Conservation (phyloP, 2,797 vertebrate genomes). For the Molossus molossus region DNA sequence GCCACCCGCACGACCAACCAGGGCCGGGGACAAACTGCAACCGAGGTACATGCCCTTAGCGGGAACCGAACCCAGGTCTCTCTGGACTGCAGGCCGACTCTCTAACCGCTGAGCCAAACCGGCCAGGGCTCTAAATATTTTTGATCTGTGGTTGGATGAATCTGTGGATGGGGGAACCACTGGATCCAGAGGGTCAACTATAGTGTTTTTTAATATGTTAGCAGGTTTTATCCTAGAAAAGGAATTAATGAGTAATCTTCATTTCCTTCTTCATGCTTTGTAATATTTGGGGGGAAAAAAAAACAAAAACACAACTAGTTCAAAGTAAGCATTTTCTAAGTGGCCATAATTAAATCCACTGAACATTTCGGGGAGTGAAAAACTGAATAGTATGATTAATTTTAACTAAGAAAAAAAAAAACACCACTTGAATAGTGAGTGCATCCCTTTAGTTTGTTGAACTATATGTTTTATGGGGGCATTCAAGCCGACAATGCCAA, state of each 20-base stretch:
- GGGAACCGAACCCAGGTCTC: too few relatives aligned
- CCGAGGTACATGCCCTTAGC: too few relatives aligned
- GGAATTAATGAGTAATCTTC: conserved; percentile 17
- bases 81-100: too few relatives aligned
- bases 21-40: too few relatives aligned
- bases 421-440: neutral
- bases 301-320: neutral
- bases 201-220: neutral
- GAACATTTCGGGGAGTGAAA: conserved; percentile 1
- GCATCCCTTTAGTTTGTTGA: conserved; percentile 23
- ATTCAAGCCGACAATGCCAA: neutral
- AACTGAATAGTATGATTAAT: conserved; percentile 16
- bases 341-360: neutral
- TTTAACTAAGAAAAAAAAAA: neutral
- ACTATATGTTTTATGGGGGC: neutral
- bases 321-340: conserved; percentile 56
- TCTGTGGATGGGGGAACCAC: neutral
- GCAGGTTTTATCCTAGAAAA: conserved; percentile 44
- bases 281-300: neutral
- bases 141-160: neutral
- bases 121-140: neutral
- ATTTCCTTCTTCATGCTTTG: conserved; percentile 56
- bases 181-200: neutral
- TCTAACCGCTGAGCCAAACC: too few relatives aligned
- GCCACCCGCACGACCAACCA: too few relatives aligned